Evolutionary conservation across 2,888 invertebrate genomes (phyloP).

Genomic region (Trilocha varians): DNA sequence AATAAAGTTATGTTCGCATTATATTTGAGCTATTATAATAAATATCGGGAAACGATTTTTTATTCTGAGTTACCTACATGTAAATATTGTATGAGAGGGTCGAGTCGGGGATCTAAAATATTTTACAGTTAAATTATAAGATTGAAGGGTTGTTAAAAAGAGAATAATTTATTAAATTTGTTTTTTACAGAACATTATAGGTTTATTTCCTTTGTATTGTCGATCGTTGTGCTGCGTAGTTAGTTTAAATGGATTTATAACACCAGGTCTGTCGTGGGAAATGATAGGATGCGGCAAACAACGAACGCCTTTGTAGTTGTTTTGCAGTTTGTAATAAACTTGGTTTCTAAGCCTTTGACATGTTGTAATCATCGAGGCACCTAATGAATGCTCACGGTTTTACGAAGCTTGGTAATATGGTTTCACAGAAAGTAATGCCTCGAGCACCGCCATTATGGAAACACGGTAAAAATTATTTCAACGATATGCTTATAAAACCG

Average conservation of each 20-base stretch:
- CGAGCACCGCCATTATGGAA: conserved; percentile 35
- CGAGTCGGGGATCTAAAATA: conserved; percentile 37
- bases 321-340: conserved; percentile 31
- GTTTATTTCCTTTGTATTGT: conserved; percentile 21
- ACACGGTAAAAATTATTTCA: conserved; percentile 30
- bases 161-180: conserved; percentile 14
- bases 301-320: conserved; percentile 17
- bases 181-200: conserved; percentile 25
- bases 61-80: conserved; percentile 35
- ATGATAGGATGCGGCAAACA: conserved; percentile 19
- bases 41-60: too few species aligned
- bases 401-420: conserved; percentile 22
- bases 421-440: conserved; percentile 31
- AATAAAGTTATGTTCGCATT: conserved; percentile 19
- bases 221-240: background rate
- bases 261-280: conserved; percentile 18
- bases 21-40: too few species aligned
- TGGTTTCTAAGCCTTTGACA: conserved; percentile 25
- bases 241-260: conserved; percentile 13
- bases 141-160: conserved; percentile 8
- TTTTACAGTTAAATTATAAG: conserved; percentile 28
- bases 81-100: conserved; percentile 33
- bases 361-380: conserved; percentile 22
- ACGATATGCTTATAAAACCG: conserved; percentile 17
- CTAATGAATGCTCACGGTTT: conserved; percentile 36